Conservation (phyloP, 2,888 invertebrate species). For the Cecidostiba fungosa region DNA sequence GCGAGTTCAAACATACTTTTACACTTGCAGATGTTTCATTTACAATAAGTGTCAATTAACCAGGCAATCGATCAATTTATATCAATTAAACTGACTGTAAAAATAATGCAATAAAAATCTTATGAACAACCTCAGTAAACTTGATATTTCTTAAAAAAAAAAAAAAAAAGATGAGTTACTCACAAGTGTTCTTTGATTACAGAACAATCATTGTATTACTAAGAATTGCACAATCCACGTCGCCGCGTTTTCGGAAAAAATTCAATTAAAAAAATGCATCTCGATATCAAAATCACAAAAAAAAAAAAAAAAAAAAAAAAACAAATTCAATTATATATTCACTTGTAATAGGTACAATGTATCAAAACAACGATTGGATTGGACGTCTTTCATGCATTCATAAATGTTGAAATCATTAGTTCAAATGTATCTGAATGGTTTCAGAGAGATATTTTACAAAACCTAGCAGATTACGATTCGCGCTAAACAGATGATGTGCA, state of each 20-base stretch:
- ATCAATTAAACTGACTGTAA: slow-evolving; percentile 33
- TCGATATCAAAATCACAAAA: not conserved
- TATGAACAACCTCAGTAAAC: not conserved
- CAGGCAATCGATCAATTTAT: slow-evolving; percentile 12
- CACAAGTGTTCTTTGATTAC: slow-evolving; percentile 13
- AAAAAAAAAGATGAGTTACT: slow-evolving; percentile 1
- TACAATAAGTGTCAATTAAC: slow-evolving; percentile 42
- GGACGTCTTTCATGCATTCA: slow-evolving; percentile 1
- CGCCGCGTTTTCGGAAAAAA: slow-evolving; percentile 23
- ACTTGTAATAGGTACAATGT: slow-evolving; percentile 25
- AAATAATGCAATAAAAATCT: not conserved
- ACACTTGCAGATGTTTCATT: slow-evolving; percentile 49
- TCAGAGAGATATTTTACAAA: slow-evolving; percentile 59
- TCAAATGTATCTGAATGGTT: slow-evolving; percentile 57
- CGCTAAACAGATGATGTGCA: slow-evolving; percentile 67
- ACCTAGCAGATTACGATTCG: slow-evolving; percentile 55
- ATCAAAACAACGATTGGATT: slow-evolving; percentile 62
- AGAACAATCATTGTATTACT: slow-evolving; percentile 10
- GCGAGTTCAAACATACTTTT: slow-evolving; percentile 49
- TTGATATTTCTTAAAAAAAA: slow-evolving; percentile 17
- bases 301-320: no score
- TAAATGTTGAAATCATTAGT: slow-evolving; percentile 23
- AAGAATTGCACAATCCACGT: slow-evolving; percentile 56
- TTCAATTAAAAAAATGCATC: slow-evolving; percentile 44
- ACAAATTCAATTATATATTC: slow-evolving; percentile 53